These are phyloP conservation scores for Takifugu ocellatus DNA, from an alignment of 2,797 vertebrate species.

Conservation along the genomic window DNA sequence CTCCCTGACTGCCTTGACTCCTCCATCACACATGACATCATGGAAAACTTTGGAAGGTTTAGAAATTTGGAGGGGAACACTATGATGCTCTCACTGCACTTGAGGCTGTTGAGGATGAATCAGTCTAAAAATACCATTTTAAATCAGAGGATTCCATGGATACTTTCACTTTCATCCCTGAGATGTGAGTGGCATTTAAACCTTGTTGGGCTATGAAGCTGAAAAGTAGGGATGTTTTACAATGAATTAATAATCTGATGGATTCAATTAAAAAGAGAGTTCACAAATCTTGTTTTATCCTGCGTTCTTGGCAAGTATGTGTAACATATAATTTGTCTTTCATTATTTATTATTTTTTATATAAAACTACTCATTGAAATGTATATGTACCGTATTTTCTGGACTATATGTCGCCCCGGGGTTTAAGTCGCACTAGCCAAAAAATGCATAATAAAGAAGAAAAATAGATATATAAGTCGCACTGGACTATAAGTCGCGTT, in stretches of 20 bases:
- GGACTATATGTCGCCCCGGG: too few species aligned
- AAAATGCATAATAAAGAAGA: too few species aligned
- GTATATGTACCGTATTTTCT: too few species aligned
- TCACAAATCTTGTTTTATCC: constrained; percentile 75
- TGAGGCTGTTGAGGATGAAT: constrained; percentile 78
- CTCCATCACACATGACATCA: constrained; percentile 76
- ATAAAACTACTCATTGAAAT: too few species aligned
- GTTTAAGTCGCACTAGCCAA: too few species aligned
- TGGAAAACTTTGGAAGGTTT: constrained; percentile 72
- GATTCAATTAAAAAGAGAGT: constrained; percentile 67
- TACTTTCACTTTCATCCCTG: constrained; percentile 85
- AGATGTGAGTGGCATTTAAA: constrained; percentile 88
- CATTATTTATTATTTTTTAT: constrained; percentile 46
- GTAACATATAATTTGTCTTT: constrained; percentile 54
- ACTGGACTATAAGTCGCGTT: too few species aligned
- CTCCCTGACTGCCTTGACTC: constrained; percentile 65
- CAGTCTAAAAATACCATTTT: constrained; percentile 91
- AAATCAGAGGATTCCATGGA: constrained; percentile 87
- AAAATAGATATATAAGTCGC: too few species aligned
- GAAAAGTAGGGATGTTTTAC: constrained; percentile 73
- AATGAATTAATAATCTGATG: constrained; percentile 80
- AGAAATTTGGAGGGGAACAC: constrained; percentile 60
- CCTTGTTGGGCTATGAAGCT: constrained; percentile 67
- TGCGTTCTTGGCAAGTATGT: constrained; percentile 58
- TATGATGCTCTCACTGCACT: constrained; percentile 61